Percentiles rank a stretch among this genome's conserved stretches.
These are phyloP conservation scores for Calidris pygmaea DNA, from an alignment of 2,113 vertebrate genomes.

Conservation along the genomic window DNA sequence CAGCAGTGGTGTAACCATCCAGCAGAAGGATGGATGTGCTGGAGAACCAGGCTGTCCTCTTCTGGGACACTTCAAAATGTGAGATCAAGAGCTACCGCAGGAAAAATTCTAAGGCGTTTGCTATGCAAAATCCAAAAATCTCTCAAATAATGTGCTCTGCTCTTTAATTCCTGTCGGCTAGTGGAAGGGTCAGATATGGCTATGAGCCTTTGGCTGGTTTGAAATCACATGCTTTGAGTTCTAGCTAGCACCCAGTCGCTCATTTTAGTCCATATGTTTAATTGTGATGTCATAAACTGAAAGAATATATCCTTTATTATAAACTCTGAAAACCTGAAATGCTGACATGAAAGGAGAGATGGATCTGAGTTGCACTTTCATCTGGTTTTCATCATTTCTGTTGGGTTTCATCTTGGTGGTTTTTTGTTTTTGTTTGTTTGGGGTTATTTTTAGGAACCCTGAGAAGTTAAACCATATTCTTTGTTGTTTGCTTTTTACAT, in stretches of 20 bases:
- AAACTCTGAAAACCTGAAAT: neutral
- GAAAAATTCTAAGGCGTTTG: neutral
- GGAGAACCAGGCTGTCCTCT: neutral
- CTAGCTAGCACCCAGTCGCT: neutral
- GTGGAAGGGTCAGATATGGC: neutral
- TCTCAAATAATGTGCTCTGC: neutral
- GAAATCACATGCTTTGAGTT: neutral
- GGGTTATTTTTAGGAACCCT: neutral
- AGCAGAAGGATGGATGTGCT: neutral
- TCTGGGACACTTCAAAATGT: neutral
- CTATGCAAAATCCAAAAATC: neutral
- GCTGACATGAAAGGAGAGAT: neutral
- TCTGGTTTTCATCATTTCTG: neutral
- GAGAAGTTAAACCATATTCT: neutral
- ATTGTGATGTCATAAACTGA: neutral
- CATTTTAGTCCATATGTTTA: neutral
- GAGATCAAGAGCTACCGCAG: neutral
- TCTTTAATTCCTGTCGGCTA: neutral
- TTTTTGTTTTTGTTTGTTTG: neutral
- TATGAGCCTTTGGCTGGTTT: neutral
- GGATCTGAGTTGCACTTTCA: neutral
- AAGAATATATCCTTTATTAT: neutral
- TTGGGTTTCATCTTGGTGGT: neutral
- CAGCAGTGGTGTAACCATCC: neutral
- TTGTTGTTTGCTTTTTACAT: neutral